A percentile compares a stretch with the other conserved stretches of the same genome.
Conservation (phyloP, 2,113 vertebrate genomes). For the Mirounga angustirostris region DNA sequence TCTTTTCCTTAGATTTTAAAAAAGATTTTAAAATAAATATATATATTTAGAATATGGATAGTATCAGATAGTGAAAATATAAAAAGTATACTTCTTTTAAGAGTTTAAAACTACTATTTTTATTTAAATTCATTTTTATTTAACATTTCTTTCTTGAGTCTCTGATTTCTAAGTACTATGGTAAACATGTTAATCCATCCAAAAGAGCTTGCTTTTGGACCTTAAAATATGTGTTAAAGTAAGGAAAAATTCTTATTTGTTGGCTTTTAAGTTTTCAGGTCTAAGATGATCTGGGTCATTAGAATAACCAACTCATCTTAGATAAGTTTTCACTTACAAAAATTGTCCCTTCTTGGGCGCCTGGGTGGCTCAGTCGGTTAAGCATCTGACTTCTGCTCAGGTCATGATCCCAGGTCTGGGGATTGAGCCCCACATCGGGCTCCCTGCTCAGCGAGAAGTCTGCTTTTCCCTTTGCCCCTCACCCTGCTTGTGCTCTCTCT, state of each 20-base stretch:
- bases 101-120: constrained; percentile 10
- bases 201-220: not conserved
- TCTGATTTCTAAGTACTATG: constrained; percentile 2
- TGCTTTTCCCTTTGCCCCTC: not conserved
- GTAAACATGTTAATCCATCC: not conserved
- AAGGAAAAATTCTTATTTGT: not conserved
- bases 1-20: not conserved
- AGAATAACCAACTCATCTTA: not conserved
- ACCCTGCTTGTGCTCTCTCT: not conserved
- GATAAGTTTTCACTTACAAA: constrained; percentile 7
- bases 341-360: not conserved
- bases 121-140: constrained; percentile 28
- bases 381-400: not conserved
- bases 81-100: not conserved
- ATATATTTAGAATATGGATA: not conserved
- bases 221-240: not conserved
- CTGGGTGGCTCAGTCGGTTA: not conserved
- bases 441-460: not conserved
- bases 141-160: not conserved
- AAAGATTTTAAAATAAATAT: not conserved
- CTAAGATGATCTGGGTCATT: not conserved
- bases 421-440: not conserved
- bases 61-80: not conserved
- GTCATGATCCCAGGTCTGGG: not conserved
- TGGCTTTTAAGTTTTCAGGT: not conserved